Evolutionary conservation across 2,797 vertebrate genomes (phyloP).

Genomic region (Nyctalus aviator): DNA sequence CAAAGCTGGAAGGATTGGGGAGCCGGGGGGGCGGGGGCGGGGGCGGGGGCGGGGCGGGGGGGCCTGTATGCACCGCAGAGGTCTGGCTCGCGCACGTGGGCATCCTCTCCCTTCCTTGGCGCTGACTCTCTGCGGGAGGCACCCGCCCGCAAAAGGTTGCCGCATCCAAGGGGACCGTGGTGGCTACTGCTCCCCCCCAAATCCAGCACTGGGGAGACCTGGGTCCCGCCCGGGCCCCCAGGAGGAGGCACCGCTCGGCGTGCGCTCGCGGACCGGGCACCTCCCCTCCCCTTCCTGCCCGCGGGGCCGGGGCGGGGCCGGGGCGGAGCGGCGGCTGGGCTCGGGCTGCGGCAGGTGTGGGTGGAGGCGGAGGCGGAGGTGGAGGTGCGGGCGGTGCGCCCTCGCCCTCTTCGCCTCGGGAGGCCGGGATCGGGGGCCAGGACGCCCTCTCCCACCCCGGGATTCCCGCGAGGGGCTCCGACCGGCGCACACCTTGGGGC

Average conservation of each 20-base stretch:
- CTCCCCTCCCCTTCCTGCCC: not conserved
- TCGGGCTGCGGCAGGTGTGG: slow-evolving; percentile 72
- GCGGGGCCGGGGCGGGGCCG: slow-evolving; percentile 33
- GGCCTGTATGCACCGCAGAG: not conserved
- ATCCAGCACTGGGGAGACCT: not conserved
- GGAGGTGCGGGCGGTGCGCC: not conserved
- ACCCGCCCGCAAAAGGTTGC: not conserved
- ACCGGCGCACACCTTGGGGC: slow-evolving; percentile 34
- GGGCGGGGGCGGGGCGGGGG: too few relatives aligned
- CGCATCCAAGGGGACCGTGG: accelerated
- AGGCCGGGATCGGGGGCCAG: too few relatives aligned
- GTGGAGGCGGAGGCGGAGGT: not conserved
- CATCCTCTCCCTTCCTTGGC: not conserved
- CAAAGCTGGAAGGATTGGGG: not conserved
- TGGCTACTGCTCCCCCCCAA: not conserved
- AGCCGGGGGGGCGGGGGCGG: too few relatives aligned
- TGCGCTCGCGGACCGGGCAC: not conserved
- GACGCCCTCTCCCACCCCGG: not conserved
- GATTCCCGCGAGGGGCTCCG: not conserved
- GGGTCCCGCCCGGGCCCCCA: not conserved
- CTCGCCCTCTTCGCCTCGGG: not conserved
- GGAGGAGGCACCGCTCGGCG: not conserved
- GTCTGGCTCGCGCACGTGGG: not conserved
- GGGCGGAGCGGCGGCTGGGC: slow-evolving; percentile 51
- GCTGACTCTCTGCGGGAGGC: not conserved